phyloP scores from a whole-genome alignment of 2,113 vertebrate species.

The Hystrix cristata region DNA sequence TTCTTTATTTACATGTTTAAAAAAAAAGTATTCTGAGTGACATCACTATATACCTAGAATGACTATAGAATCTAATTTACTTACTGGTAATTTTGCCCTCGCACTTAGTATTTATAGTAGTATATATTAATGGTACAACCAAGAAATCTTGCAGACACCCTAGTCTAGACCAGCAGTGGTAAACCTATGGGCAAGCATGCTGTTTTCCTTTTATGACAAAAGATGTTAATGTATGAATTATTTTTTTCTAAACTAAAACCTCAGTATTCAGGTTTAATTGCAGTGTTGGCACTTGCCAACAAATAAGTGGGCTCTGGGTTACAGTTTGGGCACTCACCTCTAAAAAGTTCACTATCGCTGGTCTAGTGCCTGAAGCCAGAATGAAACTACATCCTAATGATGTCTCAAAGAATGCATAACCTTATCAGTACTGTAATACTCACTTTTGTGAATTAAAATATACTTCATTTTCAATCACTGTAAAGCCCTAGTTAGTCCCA shows the following conservation, averaged over 20 bases:
- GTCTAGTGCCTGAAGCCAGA: background rate
- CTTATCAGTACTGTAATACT: background rate
- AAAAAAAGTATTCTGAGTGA: background rate
- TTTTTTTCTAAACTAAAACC: background rate
- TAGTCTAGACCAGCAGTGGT: background rate
- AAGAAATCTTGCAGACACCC: background rate
- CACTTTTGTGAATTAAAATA: constrained; percentile 37
- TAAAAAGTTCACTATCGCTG: background rate
- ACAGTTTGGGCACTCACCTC: background rate
- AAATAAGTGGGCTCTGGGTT: background rate
- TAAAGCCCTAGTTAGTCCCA: background rate
- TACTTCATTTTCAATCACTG: constrained; percentile 12
- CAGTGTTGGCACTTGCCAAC: background rate
- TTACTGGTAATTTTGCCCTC: background rate
- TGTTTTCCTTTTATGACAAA: background rate
- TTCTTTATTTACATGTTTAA: background rate
- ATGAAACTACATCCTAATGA: background rate
- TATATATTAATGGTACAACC: background rate
- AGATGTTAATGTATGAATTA: background rate
- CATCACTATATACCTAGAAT: background rate
- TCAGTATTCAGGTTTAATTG: background rate
- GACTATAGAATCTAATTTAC: background rate
- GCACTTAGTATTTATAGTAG: background rate
- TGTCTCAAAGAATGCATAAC: background rate
- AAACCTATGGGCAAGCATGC: background rate